Conservation (phyloP, 2,888 invertebrate species). For the Napeogenes sylphis region DNA sequence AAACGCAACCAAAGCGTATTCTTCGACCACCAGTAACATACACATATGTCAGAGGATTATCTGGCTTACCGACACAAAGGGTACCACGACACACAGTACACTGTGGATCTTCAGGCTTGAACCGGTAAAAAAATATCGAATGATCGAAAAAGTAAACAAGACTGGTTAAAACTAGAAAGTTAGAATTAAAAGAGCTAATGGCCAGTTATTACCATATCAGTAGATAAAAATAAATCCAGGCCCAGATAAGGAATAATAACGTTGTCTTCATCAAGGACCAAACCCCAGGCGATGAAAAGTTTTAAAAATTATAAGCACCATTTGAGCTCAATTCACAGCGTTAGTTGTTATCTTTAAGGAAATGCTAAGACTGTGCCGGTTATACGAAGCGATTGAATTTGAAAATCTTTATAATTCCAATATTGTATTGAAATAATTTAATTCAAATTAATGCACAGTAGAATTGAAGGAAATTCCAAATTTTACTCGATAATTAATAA, state of each 20-base stretch:
- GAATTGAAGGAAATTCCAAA: not conserved
- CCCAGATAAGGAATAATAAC: constrained; percentile 42
- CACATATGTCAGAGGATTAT: constrained; percentile 88
- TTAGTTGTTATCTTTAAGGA: constrained; percentile 15
- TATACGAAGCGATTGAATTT: not conserved
- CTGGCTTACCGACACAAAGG: constrained; percentile 88
- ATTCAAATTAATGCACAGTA: constrained; percentile 1
- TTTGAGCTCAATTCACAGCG: constrained; percentile 11
- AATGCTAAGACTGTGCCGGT: constrained; percentile 26
- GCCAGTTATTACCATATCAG: constrained; percentile 65
- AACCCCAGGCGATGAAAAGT: constrained; percentile 25
- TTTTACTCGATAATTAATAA: not conserved
- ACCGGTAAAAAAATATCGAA: constrained; percentile 52
- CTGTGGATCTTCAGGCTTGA: constrained; percentile 55
- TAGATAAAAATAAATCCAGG: constrained; percentile 46
- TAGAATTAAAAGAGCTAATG: constrained; percentile 55
- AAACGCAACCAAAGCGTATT: constrained; percentile 84
- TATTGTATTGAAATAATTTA: not conserved
- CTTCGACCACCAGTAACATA: constrained; percentile 87
- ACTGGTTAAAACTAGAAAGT: constrained; percentile 64
- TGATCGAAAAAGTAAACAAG: constrained; percentile 43
- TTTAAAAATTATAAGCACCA: constrained; percentile 9
- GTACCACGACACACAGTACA: constrained; percentile 80
- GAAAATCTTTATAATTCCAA: not conserved
- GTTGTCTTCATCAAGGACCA: constrained; percentile 63